Conservation (phyloP, 1,140 invertebrate species). For the Euura lappo region DNA sequence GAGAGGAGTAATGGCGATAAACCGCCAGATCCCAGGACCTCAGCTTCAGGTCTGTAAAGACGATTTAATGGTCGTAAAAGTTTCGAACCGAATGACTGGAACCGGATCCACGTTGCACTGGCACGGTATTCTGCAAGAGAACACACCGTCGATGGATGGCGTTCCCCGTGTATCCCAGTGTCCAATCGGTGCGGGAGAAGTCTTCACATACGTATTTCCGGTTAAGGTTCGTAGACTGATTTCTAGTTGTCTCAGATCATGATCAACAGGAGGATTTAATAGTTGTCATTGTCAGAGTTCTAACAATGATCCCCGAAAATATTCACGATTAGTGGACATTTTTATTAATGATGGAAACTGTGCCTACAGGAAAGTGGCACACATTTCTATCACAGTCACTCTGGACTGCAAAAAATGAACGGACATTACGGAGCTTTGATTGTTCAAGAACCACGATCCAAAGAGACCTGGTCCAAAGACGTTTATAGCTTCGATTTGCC, state of each 20-base stretch:
- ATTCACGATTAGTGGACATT: background rate
- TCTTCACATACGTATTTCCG: slow-evolving; percentile 63
- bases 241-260: background rate
- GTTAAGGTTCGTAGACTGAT: slow-evolving; percentile 49
- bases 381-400: slow-evolving; percentile 24
- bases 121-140: slow-evolving; percentile 60
- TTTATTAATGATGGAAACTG: no score
- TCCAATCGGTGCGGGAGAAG: slow-evolving; percentile 61
- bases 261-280: background rate
- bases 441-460: slow-evolving; percentile 32
- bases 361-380: background rate
- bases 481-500: slow-evolving; percentile 51
- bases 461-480: slow-evolving; percentile 28
- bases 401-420: slow-evolving; percentile 48
- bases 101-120: slow-evolving; percentile 61
- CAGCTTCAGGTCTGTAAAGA: slow-evolving; percentile 61
- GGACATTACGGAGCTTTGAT: slow-evolving; percentile 47
- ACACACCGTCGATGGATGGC: slow-evolving; percentile 67
- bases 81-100: slow-evolving; percentile 62
- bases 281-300: slow-evolving; percentile 3
- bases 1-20: slow-evolving; percentile 61
- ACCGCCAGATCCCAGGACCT: slow-evolving; percentile 68
- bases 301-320: slow-evolving; percentile 67
- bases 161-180: slow-evolving; percentile 77
- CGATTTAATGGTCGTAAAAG: slow-evolving; percentile 55